Conservation (phyloP, 2,888 invertebrate species). For the Neoitamus cyanurus region DNA sequence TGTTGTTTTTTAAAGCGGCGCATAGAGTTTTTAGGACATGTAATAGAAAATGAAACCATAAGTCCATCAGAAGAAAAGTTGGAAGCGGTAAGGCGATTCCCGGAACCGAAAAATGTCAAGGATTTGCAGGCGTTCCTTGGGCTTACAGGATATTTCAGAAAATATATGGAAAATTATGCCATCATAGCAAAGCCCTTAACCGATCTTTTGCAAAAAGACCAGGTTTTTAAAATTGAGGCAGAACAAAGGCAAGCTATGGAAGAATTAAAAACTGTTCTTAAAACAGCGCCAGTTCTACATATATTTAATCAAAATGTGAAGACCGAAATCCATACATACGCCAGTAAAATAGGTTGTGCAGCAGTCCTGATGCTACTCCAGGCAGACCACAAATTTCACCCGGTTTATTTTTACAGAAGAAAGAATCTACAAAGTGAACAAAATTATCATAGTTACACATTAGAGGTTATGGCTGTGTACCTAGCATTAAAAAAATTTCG, state of each 20-base stretch:
- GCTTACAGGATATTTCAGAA: not conserved
- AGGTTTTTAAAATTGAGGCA: not conserved
- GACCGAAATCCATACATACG: not conserved
- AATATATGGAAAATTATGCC: not conserved
- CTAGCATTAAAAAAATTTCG: not conserved
- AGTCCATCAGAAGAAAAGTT: constrained; percentile 37
- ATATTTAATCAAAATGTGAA: not conserved
- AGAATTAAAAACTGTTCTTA: not conserved
- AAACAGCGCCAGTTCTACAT: not conserved
- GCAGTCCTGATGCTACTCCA: not conserved
- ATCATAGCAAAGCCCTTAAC: not conserved
- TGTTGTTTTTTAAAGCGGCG: not conserved
- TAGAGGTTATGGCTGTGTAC: not conserved
- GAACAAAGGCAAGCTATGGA: not conserved
- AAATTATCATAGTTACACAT: not conserved
- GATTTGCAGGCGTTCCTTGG: not conserved
- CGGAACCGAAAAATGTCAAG: not conserved
- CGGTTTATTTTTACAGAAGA: not conserved
- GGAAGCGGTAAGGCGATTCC: constrained; percentile 36
- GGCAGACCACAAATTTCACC: not conserved
- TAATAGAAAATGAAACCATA: constrained; percentile 17
- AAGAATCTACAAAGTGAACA: not conserved
- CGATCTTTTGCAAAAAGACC: not conserved
- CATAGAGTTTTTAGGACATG: constrained; percentile 43
- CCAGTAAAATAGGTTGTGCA: not conserved